Conservation (phyloP, 2,797 vertebrate genomes). For the Cichlasoma orientale region DNA sequence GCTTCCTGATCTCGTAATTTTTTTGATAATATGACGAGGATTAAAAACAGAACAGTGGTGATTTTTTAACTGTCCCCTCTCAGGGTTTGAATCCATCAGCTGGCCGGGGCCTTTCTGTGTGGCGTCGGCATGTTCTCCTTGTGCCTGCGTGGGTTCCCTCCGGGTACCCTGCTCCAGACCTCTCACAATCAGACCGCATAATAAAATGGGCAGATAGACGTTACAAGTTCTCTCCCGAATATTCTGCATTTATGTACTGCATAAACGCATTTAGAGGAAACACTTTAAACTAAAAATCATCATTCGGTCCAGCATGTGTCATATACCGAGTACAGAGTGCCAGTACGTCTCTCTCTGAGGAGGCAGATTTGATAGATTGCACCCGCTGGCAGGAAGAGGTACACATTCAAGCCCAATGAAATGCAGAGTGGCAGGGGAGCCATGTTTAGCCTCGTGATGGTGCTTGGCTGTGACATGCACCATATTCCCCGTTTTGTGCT, state of each 20-base stretch:
- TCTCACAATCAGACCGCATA: neutral
- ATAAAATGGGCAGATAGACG: neutral
- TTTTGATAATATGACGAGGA: neutral
- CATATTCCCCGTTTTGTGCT: rapidly evolving
- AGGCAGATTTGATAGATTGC: neutral
- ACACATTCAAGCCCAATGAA: neutral
- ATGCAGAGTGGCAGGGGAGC: neutral
- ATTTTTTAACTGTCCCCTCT: neutral
- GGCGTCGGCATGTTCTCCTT: neutral
- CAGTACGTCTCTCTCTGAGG: neutral
- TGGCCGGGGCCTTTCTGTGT: rapidly evolving
- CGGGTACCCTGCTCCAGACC: neutral
- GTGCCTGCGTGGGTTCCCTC: neutral
- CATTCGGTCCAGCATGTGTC: neutral
- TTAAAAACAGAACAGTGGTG: neutral
- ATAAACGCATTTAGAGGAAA: neutral
- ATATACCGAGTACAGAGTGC: neutral
- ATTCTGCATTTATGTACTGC: neutral
- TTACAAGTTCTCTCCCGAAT: neutral
- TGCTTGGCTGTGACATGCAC: neutral
- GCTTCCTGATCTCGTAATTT: neutral
- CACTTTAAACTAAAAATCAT: neutral
- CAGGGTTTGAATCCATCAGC: neutral
- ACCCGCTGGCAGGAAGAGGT: neutral
- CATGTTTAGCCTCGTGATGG: neutral